phyloP scores from a whole-genome alignment of 2,113 vertebrate species.

The Antennarius striatus region DNA sequence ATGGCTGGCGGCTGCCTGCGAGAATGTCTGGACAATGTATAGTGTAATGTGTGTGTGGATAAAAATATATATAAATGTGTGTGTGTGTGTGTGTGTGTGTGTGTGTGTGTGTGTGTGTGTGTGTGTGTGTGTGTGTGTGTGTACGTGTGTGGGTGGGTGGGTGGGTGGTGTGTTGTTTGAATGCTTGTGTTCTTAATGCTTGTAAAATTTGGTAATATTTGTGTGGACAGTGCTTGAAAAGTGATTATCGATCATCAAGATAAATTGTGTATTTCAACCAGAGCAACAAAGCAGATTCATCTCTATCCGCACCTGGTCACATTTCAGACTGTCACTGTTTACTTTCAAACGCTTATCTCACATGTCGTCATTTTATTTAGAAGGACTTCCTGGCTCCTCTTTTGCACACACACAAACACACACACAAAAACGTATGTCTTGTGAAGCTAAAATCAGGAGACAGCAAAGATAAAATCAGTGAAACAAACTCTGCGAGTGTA shows the following conservation, averaged over 20 bases:
- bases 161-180: no score
- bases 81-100: not conserved
- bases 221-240: not conserved
- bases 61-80: not conserved
- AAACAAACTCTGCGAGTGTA: constrained; percentile 41
- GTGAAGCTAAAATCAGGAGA: constrained; percentile 35
- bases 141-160: no score
- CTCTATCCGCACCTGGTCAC: constrained; percentile 12
- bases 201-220: no score
- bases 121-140: no score
- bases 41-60: constrained; percentile 10
- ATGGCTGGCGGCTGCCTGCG: constrained; percentile 42
- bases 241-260: constrained; percentile 21
- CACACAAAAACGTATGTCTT: not conserved
- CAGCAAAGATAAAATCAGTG: constrained; percentile 26
- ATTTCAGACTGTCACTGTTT: not conserved
- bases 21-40: constrained; percentile 52
- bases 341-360: constrained; percentile 5
- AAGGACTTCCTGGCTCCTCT: no score
- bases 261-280: not conserved
- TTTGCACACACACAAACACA: no score
- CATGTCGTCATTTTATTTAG: constrained; percentile 8
- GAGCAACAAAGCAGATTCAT: constrained; percentile 5
- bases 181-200: no score
- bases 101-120: no score